Conservation (phyloP, 2,888 invertebrate species). For the Acanthococcus lagerstroemiae region DNA sequence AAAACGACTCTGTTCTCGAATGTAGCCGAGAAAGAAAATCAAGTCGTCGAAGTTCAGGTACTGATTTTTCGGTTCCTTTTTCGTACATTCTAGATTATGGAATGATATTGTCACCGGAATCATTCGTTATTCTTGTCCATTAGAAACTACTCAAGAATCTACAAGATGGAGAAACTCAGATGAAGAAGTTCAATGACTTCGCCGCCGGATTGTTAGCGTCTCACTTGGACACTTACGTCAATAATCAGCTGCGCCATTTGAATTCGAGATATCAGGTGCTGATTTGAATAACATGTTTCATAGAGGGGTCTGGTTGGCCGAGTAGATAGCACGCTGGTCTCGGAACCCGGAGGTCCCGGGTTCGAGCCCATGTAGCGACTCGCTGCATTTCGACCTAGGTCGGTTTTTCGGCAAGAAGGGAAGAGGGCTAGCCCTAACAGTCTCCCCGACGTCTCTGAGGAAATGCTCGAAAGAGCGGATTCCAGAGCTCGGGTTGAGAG, state of each 20-base stretch:
- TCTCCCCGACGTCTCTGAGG: no score
- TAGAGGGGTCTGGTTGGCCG: no score
- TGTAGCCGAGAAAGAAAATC: constrained; percentile 70
- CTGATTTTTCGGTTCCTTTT: no score
- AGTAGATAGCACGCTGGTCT: no score
- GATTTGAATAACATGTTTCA: not conserved
- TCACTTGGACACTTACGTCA: constrained; percentile 76
- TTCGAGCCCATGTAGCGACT: no score
- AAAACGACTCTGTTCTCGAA: constrained; percentile 72
- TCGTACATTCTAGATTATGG: no score
- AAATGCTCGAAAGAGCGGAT: no score
- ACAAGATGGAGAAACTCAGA: not conserved
- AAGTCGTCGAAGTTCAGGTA: constrained; percentile 61
- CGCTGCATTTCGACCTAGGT: no score
- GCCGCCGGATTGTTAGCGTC: constrained; percentile 67
- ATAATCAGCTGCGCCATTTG: constrained; percentile 72
- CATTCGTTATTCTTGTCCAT: not conserved
- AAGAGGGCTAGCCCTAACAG: no score
- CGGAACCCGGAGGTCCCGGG: no score
- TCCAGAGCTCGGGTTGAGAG: no score
- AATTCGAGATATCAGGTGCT: constrained; percentile 70
- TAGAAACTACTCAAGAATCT: not conserved
- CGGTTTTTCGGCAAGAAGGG: no score
- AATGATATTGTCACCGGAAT: not conserved
- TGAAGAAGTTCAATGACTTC: constrained; percentile 55